A percentile compares a stretch with the other conserved stretches of the same genome.
phyloP scores from a whole-genome alignment of 2,113 vertebrate species.

The Origma solitaria region DNA sequence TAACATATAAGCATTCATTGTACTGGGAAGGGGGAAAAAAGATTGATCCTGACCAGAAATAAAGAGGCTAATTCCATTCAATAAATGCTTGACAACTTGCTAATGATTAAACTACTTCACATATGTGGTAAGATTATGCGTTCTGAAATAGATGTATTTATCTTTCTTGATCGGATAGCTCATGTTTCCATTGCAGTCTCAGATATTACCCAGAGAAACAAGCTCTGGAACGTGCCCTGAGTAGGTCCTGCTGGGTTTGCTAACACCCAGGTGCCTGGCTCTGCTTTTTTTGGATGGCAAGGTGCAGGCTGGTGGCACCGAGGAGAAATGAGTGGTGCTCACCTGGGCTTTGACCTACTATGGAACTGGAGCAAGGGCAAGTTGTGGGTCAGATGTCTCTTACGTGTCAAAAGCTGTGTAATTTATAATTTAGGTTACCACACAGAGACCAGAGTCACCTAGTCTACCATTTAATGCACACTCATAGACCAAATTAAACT shows the following conservation, averaged over 20 bases:
- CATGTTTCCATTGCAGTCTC: not conserved
- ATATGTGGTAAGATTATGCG: constrained; percentile 17
- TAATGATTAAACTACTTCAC: constrained; percentile 57
- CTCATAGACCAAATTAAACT: not conserved
- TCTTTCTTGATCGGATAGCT: constrained; percentile 19
- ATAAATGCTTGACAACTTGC: constrained; percentile 48
- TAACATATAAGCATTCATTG: constrained; percentile 32
- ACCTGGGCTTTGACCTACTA: not conserved
- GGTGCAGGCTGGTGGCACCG: not conserved
- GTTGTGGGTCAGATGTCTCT: not conserved
- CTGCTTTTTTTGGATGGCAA: not conserved
- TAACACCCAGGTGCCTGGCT: not conserved
- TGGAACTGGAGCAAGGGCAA: not conserved
- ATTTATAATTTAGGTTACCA: not conserved
- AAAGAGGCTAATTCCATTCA: constrained; percentile 57
- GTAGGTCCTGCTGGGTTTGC: not conserved
- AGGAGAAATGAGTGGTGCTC: not conserved
- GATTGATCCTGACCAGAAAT: constrained; percentile 33
- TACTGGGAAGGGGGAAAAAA: not conserved
- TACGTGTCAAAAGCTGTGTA: not conserved
- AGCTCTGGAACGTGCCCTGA: not conserved
- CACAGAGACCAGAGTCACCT: not conserved
- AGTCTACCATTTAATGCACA: not conserved
- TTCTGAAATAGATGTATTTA: constrained; percentile 47
- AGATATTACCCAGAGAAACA: not conserved